A percentile compares a stretch with the other conserved stretches of the same genome.
phyloP scores from a whole-genome alignment of 2,113 vertebrate species.

The Oncorhynchus gorbuscha region DNA sequence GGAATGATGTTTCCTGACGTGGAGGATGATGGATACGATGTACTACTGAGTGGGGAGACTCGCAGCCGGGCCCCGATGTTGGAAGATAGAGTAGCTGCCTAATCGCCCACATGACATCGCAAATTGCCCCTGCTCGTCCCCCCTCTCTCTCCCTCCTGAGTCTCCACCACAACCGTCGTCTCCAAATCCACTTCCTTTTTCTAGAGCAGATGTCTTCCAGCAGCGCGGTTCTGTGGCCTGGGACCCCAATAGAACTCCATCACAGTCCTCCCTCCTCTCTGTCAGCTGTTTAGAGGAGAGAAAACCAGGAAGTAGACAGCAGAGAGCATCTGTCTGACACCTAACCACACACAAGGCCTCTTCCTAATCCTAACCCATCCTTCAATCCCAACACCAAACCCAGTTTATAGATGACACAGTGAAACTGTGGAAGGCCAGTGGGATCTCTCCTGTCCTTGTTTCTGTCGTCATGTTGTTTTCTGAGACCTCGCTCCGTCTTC shows the following conservation, averaged over 20 bases:
- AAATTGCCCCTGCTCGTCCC: constrained; percentile 45
- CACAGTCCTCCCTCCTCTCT: constrained; percentile 25
- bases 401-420: too few relatives aligned
- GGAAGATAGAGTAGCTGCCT: constrained; percentile 87
- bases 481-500: constrained; percentile 17
- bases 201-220: constrained; percentile 36
- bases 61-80: constrained; percentile 59
- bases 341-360: not conserved
- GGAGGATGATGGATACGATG: constrained; percentile 86
- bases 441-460: too few relatives aligned
- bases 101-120: constrained; percentile 83
- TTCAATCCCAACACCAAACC: too few relatives aligned
- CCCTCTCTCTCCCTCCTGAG: too few relatives aligned
- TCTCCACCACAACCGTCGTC: constrained; percentile 44
- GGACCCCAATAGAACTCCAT: constrained; percentile 25
- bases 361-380: not conserved
- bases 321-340: not conserved
- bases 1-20: constrained; percentile 89
- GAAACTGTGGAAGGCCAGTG: too few relatives aligned
- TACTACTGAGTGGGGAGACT: constrained; percentile 75
- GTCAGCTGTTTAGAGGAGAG: constrained; percentile 19
- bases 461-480: too few relatives aligned
- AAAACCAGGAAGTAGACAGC: not conserved
- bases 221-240: constrained; percentile 21
- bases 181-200: constrained; percentile 26